Conservation (phyloP, 1,140 invertebrate species). For the Ips nitidus region DNA sequence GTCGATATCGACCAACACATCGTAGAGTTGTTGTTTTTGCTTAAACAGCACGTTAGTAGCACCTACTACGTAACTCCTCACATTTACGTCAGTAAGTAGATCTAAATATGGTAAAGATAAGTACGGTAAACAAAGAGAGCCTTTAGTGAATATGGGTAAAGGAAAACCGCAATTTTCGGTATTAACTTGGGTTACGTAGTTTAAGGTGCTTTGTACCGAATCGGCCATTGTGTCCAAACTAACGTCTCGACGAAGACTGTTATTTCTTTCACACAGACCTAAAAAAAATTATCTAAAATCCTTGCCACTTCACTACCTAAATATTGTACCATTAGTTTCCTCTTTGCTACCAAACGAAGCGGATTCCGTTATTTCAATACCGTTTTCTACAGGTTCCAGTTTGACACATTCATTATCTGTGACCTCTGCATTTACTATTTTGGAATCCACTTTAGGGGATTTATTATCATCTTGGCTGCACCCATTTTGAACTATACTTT, state of each 20-base stretch:
- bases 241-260: constrained; percentile 60
- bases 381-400: constrained; percentile 26
- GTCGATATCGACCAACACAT: constrained; percentile 91
- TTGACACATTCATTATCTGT: constrained; percentile 4
- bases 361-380: constrained; percentile 28
- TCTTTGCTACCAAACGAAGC: constrained; percentile 7
- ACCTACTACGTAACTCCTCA: constrained; percentile 91
- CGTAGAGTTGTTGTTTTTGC: constrained; percentile 90
- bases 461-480: constrained; percentile 18
- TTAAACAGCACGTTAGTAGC: constrained; percentile 97
- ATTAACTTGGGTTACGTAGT: constrained; percentile 62
- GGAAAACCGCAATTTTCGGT: constrained; percentile 83
- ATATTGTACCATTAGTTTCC: constrained; percentile 23
- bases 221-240: constrained; percentile 64
- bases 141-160: constrained; percentile 86
- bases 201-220: constrained; percentile 56
- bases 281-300: constrained; percentile 26
- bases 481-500: constrained; percentile 13
- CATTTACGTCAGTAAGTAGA: constrained; percentile 82
- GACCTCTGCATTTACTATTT: not conserved
- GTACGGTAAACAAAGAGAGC: constrained; percentile 94
- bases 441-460: constrained; percentile 15
- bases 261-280: constrained; percentile 53
- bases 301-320: not conserved
- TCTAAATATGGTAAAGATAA: constrained; percentile 95